Base-by-base conservation (phyloP, 1,140 invertebrate species). In the Panagrolaimus sp. region DNA sequence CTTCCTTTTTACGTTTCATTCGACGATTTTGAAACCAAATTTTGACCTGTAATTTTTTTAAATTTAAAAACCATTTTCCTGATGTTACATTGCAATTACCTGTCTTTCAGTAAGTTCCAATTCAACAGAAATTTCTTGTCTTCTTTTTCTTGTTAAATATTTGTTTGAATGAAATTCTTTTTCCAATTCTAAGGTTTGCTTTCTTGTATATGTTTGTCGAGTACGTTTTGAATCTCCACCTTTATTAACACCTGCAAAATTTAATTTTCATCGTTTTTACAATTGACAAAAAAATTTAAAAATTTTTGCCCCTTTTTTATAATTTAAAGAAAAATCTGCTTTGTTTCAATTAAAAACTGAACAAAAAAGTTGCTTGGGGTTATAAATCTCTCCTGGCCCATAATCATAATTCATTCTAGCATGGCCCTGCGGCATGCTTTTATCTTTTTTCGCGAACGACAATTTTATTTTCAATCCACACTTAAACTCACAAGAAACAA, bases 151-250 rank as follows among this genome's bases (percentile, higher is more conserved):
- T 0, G 88, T 89, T 76, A 89, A 84, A 80, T 89, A 85, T 77
- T 91, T 88, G 87, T 95, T 96, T 87, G 91, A 95, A 84, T 95
- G 92, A 84, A 95, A 95, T 87, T 96, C 93, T 85, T 96, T 96
- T 85, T 96, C 93, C 74, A 96, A 86, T 86, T 96, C 93, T 79
- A 96, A 88, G 81, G 94, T 94, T 88, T 96, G 93, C 86, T 95
- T 92, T 84, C 93, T 88, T 52, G 93, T 95, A 87, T 96, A 96
- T 63, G 93, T 94, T 85, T 96, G 95, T 84, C 94, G 90, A 87
- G 96, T 78, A 4, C 74, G 65, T 58, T 78, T 75, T 17, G 71
- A 65, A 44, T 75, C 74, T 24, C 63, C 52, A 26, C 52, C 52
- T 58, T 58, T 58, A 12, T 21, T 58, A 38, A 38, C 32, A 12